Evolutionary conservation across 1,140 invertebrate genomes (phyloP).

Genomic region (Aphelinus certus): DNA sequence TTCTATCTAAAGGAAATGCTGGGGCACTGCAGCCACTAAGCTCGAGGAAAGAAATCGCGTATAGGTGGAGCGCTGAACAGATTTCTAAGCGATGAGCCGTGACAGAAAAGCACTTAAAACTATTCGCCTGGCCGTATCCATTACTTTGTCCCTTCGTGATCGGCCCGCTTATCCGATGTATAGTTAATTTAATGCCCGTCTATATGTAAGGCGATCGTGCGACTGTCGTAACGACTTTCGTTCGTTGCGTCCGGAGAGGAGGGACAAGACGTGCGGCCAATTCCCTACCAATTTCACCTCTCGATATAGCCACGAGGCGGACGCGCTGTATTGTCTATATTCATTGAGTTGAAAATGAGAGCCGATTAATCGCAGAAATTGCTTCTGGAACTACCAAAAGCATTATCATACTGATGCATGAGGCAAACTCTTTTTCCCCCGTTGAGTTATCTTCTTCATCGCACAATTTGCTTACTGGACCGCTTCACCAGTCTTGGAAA

Average conservation of each 20-base stretch:
- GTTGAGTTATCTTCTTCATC: too few relatives aligned
- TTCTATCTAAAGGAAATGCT: background rate
- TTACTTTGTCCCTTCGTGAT: background rate
- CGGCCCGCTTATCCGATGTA: constrained; percentile 15
- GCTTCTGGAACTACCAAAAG: too few relatives aligned
- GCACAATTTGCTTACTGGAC: too few relatives aligned
- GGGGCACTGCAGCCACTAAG: constrained; percentile 3
- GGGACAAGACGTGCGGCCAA: constrained; percentile 1
- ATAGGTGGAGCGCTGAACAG: constrained; percentile 18
- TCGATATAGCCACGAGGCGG: background rate
- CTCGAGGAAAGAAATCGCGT: constrained; percentile 19
- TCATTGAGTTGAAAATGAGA: background rate
- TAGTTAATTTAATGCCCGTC: constrained; percentile 18
- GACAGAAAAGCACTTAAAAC: constrained; percentile 38
- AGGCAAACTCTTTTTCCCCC: too few relatives aligned
- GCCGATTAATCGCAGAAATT: background rate
- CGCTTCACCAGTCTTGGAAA: too few relatives aligned
- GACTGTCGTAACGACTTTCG: constrained; percentile 24
- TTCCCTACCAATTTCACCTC: constrained; percentile 9
- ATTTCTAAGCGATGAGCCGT: constrained; percentile 37
- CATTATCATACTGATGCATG: too few relatives aligned
- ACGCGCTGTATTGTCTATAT: background rate
- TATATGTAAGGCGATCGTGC: constrained; percentile 13
- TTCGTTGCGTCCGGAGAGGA: constrained; percentile 7
- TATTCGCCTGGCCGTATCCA: constrained; percentile 19